Base-by-base conservation (phyloP, 64 coral and sea anemone genomes). In the Hydrozoanthus tunicans region DNA sequence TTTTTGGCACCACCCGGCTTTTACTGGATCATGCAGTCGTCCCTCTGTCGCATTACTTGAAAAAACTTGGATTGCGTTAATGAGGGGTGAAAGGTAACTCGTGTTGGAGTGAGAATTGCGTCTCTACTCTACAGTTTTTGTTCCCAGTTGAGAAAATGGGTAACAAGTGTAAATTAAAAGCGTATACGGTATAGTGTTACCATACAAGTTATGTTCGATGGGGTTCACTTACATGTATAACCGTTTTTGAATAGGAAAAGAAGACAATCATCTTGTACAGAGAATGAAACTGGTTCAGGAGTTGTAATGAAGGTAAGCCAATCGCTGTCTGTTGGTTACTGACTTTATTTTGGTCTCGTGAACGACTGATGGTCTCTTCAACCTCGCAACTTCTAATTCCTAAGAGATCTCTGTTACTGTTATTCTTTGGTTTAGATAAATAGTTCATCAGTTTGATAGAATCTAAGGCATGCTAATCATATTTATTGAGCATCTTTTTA, bases 261-360 rank as follows among this genome's bases (percentile, higher is more conserved):
- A 43, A 64, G 81, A 67, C 1, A n/a, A 67, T 64, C 81, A 9
- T 83, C 81, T 12, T 5, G 51, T 83, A 14, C 17, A 14, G 27
- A 64, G 14, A 60, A 51, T 9, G 61, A 68, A 66, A n/a, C 61
- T 83, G 81, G 81, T 13, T 52, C 6, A 17, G 81, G 81, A 83
- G 62, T 83, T 0, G n/a, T 32, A 6, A 83, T 83, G 81, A 83
- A 83, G 59, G 81, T 83, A 83, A 55, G 81, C 17, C 17, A 13
- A 66, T 15, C 64, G 17, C 64, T 66, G 11, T 11, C 4, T 11
- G 9, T 43, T 6, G 3, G 75, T 77, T 55, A 55, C 55, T 51
- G 20, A 43, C 32, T 43, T 43, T 2, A 43, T 43, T 4, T 25
- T 74, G 71, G 71, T 74, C 26, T 10, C 3, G 9, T 74, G n/a